A percentile compares a stretch with the other conserved stretches of the same genome.
phyloP scores from a whole-genome alignment of 2,888 invertebrate genomes.

The Himalopsyche tibetana region DNA sequence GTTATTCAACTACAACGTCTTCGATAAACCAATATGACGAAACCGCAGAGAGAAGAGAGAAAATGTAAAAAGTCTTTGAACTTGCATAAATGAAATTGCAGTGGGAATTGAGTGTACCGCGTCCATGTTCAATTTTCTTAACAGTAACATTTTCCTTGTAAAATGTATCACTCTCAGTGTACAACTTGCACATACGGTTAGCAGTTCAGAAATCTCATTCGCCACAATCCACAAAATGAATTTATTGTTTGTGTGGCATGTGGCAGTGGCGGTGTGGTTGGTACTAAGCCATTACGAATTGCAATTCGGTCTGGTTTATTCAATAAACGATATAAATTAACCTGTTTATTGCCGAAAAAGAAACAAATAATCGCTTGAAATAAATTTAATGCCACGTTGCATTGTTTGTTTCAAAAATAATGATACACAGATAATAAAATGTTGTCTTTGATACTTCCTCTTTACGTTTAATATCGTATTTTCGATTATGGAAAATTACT shows the following conservation, averaged over 20 bases:
- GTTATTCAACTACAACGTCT: too few relatives aligned
- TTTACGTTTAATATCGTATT: too few relatives aligned
- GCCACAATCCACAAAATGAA: slow-evolving; percentile 21
- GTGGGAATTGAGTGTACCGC: not conserved
- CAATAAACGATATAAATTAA: not conserved
- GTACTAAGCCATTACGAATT: not conserved
- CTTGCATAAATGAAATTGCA: not conserved
- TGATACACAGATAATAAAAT: too few relatives aligned
- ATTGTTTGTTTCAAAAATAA: too few relatives aligned
- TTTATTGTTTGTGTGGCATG: slow-evolving; percentile 26
- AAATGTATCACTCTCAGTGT: slow-evolving; percentile 5
- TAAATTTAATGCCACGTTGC: not conserved
- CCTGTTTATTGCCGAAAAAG: not conserved
- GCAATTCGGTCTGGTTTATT: not conserved
- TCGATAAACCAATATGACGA: too few relatives aligned
- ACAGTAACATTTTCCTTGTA: not conserved
- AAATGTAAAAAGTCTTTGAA: too few relatives aligned
- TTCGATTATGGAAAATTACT: too few relatives aligned
- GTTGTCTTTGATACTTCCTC: too few relatives aligned
- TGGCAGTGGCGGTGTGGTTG: not conserved
- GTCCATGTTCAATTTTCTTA: slow-evolving; percentile 18
- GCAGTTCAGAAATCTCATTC: slow-evolving; percentile 26
- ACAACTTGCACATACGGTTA: slow-evolving; percentile 1
- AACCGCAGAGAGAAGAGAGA: too few relatives aligned
- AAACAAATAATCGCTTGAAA: not conserved